Evolutionary conservation across 2,888 invertebrate species (phyloP), one percentile per base, ranked within the genome.

Genomic region (Phaedon cochleariae): DNA sequence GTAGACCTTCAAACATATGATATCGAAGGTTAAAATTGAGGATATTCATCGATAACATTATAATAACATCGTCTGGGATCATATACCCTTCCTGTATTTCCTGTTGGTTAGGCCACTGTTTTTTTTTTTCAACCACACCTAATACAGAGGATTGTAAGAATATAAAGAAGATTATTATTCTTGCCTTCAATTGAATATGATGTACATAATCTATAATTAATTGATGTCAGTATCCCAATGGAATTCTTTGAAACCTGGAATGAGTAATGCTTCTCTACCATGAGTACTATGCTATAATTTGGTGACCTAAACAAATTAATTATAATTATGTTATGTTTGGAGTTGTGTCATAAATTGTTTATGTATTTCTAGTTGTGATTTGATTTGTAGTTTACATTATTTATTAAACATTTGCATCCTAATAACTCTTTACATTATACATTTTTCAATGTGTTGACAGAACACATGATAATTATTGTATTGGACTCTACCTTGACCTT

Each of bases 71-170:
- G 51, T 55, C 22, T 21, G 26, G 41, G 51, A 65, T 60, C 20
- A 31, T 60, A n/a, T 57, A 17, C 31, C 45, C 12, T 20, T n/a
- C n/a, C n/a, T n/a, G n/a, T n/a, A n/a, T n/a, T 58, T 54, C 49
- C 26, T 48, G 59, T 67, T 65, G 65, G 65, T 65, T 67, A 70
- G 64, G 58, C n/a, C 41, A 65, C 31, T 62, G 51, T 45, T 62
- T 26, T 64, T 41, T 15, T n/a, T n/a, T n/a, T n/a, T n/a, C 55
- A 73, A 74, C 74, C 74, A 73, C 74, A 73, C 74, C 74, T 74
- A 70, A 68, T 64, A 51, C 64, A 62, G 49, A 58, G 51, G 64
- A 59, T 59, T 60, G 37, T 20, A 48, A 26, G 26, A 21, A 37
- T 62, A 63, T 57, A 59, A 51, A 64, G 64, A 34, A 4, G 48